phyloP scores from a whole-genome alignment of 2,113 vertebrate genomes.

The Melozone crissalis region DNA sequence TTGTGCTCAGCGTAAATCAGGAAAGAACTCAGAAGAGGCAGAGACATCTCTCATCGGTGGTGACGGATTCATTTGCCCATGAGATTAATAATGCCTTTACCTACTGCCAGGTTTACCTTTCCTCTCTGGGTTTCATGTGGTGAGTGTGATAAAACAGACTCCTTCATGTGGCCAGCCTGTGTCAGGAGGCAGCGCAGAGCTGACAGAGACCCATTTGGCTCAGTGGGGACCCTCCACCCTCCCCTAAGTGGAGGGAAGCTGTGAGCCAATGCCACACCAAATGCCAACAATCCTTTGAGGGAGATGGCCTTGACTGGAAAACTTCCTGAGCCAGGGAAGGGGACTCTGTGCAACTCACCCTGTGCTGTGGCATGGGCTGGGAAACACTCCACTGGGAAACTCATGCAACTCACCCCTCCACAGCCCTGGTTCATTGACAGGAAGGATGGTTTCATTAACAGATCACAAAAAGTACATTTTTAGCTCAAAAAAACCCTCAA shows the following conservation, averaged over 20 bases:
- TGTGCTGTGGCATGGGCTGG: neutral
- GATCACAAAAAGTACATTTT: neutral
- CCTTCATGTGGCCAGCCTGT: neutral
- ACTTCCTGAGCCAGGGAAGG: neutral
- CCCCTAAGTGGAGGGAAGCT: neutral
- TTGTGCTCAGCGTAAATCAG: neutral
- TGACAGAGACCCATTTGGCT: neutral
- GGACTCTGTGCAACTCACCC: neutral
- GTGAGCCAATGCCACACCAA: neutral
- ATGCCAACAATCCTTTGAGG: accelerated
- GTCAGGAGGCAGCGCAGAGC: neutral
- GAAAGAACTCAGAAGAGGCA: neutral
- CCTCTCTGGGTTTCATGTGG: neutral
- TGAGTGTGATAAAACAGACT: neutral
- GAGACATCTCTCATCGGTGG: neutral
- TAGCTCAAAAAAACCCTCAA: neutral
- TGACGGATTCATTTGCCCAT: neutral
- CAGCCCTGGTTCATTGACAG: neutral
- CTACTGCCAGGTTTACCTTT: neutral
- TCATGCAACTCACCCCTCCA: neutral
- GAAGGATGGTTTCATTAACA: slow-evolving; percentile 7
- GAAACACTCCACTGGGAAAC: neutral
- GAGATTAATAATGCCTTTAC: neutral
- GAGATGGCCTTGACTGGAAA: neutral
- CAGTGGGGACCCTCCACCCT: accelerated